Evolutionary conservation across 2,797 vertebrate genomes (phyloP), one percentile per base, ranked within the genome.

Genomic region (Odontamblyopus lacepedii): DNA sequence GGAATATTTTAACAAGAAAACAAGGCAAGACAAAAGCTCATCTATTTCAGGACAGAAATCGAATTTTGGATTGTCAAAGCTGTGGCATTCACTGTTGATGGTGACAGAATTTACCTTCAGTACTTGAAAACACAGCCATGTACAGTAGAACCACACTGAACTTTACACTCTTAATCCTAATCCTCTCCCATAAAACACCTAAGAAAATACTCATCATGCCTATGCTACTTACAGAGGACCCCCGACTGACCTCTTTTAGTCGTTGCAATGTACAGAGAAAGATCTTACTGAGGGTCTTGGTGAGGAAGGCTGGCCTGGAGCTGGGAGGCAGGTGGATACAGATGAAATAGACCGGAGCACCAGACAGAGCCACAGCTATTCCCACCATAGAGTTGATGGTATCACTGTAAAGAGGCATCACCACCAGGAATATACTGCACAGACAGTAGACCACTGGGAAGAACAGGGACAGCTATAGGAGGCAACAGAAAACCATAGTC

Each of bases 361-460:
- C 95, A 0, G 95, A 96, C 38, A 95, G 78, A 0, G 95, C 95
- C 38, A 96, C 94, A 0, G 48, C 84, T 12, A 96, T 95, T 64
- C 95, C 95, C 82, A 96, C 93, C 64, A 96, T 78, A 41, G 94
- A 93, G 92, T 96, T 95, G 57, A 94, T 67, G 32, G 93, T 93
- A 85, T 96, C 94, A 6, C 94, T 95, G 92, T 92, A 96, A 73
- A 96, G 93, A 0, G 95, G 95, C 56, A 95, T 92, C 55, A 95
- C 91, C 71, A 96, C 94, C 78, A 96, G 90, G 83, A 95, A 95
- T 11, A 95, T 0, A 2, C 78, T 94, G 86, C 94, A 96, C 55
- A 95, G 0, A 73, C 95, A 95, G 88, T 93, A 96, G 48, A 94
- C 85, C 23, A 95, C 82, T 0, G 95, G 95, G 83, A 95, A 96